Evolutionary conservation across 2,797 vertebrate genomes (phyloP), one percentile per base, ranked within the genome.

Genomic region (Peromyscus aztecus): DNA sequence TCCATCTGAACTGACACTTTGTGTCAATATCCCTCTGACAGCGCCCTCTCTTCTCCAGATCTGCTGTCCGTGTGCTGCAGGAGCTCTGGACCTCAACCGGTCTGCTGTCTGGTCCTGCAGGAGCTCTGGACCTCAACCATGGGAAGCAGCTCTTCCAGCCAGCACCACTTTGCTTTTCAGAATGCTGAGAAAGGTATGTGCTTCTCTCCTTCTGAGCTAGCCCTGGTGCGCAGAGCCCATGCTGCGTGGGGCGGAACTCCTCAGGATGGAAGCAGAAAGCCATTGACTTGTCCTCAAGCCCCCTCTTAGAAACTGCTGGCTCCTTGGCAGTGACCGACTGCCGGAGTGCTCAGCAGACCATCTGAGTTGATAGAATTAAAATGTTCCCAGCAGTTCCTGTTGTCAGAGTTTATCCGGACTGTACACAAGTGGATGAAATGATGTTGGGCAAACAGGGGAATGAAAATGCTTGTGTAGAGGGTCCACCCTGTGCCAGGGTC

Each of bases 71-170:
- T 8, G 0, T 65, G 83, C 89, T n/a, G 13, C 52, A 75, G 95
- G 92, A 97, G 34, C 24, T 7, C 46, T 49, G 46, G 46, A 49
- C 46, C 46, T 49, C 46, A 49, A 49, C 46, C 10, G 73, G 14
- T 49, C 40, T 43, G 16, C 61, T 17, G 4, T 61, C 86, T 61
- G 46, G 0, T 65, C 75, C 89, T n/a, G 12, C 52, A 75, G 95
- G 92, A 97, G 34, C 24, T 7, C 0, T 34, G 24, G 14, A 0
- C 80, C 77, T 78, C 96, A 97, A 97, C 98, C 97, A 99, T 99
- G 99, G 99, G 99, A 98, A 99, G 99, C 71, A 98, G 99, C 75
- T 95, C 97, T 95, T 98, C 99, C 83, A 98, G 98, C 95, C 97
- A 96, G 73, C 98, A 97, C 76, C 94, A 98, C 65, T 78, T 77